Conservation (phyloP, 1,140 invertebrate species). For the Venustaconcha ellipsiformis region DNA sequence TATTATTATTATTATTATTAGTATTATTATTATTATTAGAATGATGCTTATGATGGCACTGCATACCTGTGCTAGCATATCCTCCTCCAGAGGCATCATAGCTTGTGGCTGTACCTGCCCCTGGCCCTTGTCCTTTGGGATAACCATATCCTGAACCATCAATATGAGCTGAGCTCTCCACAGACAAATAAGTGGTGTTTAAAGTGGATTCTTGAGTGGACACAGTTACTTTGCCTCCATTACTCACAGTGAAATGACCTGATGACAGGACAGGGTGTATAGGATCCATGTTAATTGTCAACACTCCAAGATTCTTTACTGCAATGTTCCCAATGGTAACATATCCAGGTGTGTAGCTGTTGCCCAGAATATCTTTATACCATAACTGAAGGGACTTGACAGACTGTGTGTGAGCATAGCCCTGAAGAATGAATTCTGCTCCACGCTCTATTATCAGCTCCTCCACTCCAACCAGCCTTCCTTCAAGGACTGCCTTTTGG, state of each 20-base stretch:
- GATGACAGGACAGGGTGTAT: constrained; percentile 28
- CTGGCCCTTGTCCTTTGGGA: constrained; percentile 30
- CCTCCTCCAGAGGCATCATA: constrained; percentile 43
- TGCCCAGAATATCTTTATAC: constrained; percentile 20
- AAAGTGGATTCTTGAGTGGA: constrained; percentile 28
- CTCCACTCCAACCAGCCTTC: constrained; percentile 51
- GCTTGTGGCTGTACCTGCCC: constrained; percentile 26
- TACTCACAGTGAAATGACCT: constrained; percentile 38
- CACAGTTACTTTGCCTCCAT: constrained; percentile 36
- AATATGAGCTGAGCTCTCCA: constrained; percentile 42
- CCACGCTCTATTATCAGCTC: constrained; percentile 46
- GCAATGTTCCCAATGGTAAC: constrained; percentile 35
- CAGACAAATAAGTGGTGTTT: constrained; percentile 29
- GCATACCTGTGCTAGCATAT: constrained; percentile 42
- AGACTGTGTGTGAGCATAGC: constrained; percentile 37
- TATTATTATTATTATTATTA: no score
- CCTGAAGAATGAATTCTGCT: constrained; percentile 39
- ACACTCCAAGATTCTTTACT: constrained; percentile 44
- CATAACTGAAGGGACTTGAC: constrained; percentile 23
- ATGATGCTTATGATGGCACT: no score
- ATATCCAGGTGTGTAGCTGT: constrained; percentile 37
- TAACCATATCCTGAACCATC: constrained; percentile 45
- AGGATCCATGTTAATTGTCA: constrained; percentile 39
- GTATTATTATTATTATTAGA: no score
- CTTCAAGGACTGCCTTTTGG: constrained; percentile 46